Conservation (phyloP, 2,113 vertebrate genomes). For the Orcinus orca region DNA sequence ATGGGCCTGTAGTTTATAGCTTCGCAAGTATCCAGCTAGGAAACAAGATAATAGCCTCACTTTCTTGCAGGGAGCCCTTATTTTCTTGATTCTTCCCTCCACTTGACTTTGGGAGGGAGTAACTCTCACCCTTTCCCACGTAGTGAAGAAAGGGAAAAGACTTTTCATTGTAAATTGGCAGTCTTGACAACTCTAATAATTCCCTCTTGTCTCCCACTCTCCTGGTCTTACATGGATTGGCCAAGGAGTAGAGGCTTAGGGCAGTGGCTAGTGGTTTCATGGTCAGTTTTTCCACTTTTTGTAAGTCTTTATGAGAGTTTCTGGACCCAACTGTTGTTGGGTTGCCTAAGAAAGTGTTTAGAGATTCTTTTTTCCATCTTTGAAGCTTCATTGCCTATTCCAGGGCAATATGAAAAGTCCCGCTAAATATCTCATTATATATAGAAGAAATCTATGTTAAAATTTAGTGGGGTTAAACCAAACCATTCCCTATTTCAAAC, state of each 20-base stretch:
- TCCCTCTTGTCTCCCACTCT: background rate
- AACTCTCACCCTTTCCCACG: background rate
- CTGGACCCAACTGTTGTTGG: background rate
- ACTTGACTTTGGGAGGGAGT: background rate
- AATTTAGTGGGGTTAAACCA: background rate
- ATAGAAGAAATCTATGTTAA: background rate
- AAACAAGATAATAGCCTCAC: background rate
- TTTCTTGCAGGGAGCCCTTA: background rate
- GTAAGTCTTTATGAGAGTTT: background rate
- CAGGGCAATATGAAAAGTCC: background rate
- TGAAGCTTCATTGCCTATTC: background rate
- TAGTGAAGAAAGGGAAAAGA: background rate
- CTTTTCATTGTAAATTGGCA: background rate
- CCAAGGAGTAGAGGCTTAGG: background rate
- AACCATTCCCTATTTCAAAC: background rate
- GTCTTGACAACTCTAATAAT: background rate
- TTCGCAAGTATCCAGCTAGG: background rate
- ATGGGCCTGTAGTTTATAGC: background rate
- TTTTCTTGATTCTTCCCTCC: background rate
- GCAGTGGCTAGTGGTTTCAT: background rate
- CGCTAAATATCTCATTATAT: background rate
- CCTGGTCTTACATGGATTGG: background rate
- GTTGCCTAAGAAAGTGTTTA: background rate
- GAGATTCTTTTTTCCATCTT: background rate
- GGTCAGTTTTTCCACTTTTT: background rate